Conservation (phyloP, 2,888 invertebrate species). For the Sesia bembeciformis region DNA sequence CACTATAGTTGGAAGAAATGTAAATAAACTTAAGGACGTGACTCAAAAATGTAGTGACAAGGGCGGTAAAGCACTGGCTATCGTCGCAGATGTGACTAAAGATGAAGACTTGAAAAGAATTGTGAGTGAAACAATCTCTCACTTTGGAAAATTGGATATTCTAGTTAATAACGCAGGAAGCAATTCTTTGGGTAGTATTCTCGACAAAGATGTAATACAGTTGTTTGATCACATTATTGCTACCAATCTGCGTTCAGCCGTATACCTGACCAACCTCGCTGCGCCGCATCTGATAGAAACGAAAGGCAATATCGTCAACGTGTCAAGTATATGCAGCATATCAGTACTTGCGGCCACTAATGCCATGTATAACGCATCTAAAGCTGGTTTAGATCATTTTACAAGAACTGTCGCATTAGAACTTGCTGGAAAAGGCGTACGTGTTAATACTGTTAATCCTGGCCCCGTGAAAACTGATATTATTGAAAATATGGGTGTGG, state of each 20-base stretch:
- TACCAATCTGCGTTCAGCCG: slow-evolving; percentile 81
- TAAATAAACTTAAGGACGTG: not conserved
- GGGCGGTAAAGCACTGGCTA: slow-evolving; percentile 1
- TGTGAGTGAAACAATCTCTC: slow-evolving; percentile 75
- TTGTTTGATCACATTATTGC: slow-evolving; percentile 72
- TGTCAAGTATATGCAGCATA: slow-evolving; percentile 77
- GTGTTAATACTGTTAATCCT: slow-evolving; percentile 90
- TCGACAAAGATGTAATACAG: slow-evolving; percentile 1
- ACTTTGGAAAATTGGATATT: slow-evolving; percentile 79
- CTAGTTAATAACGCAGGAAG: slow-evolving; percentile 71
- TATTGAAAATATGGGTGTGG: slow-evolving; percentile 12
- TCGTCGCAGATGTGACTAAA: slow-evolving; percentile 9
- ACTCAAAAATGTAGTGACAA: not conserved
- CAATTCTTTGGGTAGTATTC: not conserved
- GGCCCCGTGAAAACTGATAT: slow-evolving; percentile 22
- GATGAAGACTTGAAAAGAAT: slow-evolving; percentile 27
- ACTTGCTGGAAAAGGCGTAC: slow-evolving; percentile 79
- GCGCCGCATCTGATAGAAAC: slow-evolving; percentile 82
- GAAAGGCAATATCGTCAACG: slow-evolving; percentile 88
- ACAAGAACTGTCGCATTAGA: slow-evolving; percentile 89
- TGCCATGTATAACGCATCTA: slow-evolving; percentile 88
- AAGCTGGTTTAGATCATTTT: slow-evolving; percentile 90
- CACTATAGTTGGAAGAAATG: not conserved
- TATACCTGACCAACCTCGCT: slow-evolving; percentile 82
- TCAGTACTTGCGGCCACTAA: slow-evolving; percentile 74